Conservation (phyloP, 2,113 vertebrate genomes). For the Caretta caretta region DNA sequence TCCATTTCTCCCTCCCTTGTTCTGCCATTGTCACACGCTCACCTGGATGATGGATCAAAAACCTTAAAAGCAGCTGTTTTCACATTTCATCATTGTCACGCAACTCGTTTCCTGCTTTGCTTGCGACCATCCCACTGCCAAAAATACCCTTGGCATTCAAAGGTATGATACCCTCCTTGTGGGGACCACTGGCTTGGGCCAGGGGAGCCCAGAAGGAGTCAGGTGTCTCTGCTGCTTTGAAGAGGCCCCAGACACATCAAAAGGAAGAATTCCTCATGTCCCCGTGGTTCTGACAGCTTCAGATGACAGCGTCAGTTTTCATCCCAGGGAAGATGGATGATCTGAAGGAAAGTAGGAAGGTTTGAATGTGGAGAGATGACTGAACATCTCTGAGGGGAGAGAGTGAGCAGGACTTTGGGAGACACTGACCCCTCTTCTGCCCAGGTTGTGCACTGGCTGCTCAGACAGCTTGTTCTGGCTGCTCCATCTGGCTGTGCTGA, state of each 20-base stretch:
- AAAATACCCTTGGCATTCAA: background rate
- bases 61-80: background rate
- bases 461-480: background rate
- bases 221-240: background rate
- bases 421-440: background rate
- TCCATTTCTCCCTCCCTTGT: background rate
- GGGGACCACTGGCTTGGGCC: background rate
- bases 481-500: background rate
- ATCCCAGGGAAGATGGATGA: background rate
- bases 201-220: background rate
- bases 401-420: background rate
- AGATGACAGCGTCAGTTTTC: background rate
- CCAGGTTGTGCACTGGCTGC: background rate
- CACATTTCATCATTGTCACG: background rate
- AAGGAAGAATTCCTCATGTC: background rate
- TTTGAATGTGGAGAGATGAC: background rate
- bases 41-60: background rate
- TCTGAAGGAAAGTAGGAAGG: background rate
- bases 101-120: background rate
- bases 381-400: background rate
- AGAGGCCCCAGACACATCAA: background rate
- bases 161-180: background rate
- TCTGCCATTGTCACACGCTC: background rate
- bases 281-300: background rate
- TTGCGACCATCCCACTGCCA: background rate